Evolutionary conservation across 2,888 invertebrate species (phyloP).

Genomic region (Agriopis marginaria): DNA sequence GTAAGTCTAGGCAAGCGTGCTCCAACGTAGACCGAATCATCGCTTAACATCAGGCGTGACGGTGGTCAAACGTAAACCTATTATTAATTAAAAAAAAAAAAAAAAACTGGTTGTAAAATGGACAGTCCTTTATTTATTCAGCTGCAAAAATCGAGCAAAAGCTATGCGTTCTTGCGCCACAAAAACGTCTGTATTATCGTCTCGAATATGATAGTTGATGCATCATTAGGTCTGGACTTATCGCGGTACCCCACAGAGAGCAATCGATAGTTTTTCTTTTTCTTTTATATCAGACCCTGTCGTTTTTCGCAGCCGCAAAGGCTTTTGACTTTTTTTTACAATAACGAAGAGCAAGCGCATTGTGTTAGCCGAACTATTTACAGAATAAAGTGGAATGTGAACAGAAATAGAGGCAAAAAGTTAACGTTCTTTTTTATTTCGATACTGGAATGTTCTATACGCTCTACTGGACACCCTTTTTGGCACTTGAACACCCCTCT

Average conservation of each 20-base stretch:
- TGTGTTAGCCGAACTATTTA: constrained; percentile 27
- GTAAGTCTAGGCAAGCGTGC: no score
- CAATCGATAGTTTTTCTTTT: constrained; percentile 60
- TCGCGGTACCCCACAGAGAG: constrained; percentile 57
- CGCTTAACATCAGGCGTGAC: no score
- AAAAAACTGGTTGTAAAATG: no score
- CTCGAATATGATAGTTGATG: constrained; percentile 56
- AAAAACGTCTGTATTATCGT: constrained; percentile 57
- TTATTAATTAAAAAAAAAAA: no score
- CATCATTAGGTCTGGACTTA: constrained; percentile 57
- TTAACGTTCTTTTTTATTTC: constrained; percentile 7
- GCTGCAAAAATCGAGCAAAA: constrained; percentile 7
- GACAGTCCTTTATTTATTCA: neutral
- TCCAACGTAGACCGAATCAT: no score
- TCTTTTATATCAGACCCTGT: constrained; percentile 49
- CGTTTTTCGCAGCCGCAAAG: constrained; percentile 52
- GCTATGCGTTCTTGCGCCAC: constrained; percentile 42
- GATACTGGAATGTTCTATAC: constrained; percentile 32
- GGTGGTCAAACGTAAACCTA: no score
- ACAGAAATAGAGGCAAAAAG: constrained; percentile 24
- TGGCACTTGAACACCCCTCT: constrained; percentile 16
- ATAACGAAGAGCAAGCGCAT: constrained; percentile 30
- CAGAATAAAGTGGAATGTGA: constrained; percentile 24
- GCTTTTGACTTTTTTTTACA: constrained; percentile 36
- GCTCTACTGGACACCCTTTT: constrained; percentile 63